Base-by-base conservation (phyloP, 2,113 vertebrate species). In the Spheniscus mendiculus region DNA sequence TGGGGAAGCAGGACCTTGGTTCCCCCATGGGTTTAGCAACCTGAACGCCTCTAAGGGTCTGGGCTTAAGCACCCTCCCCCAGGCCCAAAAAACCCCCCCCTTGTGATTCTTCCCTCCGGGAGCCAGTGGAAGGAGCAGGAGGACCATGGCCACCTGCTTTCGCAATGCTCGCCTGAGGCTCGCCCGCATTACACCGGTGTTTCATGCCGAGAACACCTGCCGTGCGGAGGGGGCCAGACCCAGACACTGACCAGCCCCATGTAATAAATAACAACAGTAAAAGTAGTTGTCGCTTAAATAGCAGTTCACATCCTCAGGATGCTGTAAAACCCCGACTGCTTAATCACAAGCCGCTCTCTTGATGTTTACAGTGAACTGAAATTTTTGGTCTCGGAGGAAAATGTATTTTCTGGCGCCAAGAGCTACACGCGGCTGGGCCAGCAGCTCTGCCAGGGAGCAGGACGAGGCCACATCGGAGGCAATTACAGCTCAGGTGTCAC, bases 321-420 rank as follows among this genome's bases (percentile, higher is more conserved):
- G 78, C 95, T 84, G 72, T 90, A 86, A 95, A 97, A 80, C 84
- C 78, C 92, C 18, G 9, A 15, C 92, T 82, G 90, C 93, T 96
- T 95, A 73, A 97, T 96, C 87, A 78, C 52, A 71, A 94, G 77
- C 87, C 1, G 1, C 38, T 91, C 40, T 83, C 95, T 93, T 69
- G 38, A 72, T 76, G 84, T 81, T 96, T 83, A 69, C 70, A 78
- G 82, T 16, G 38, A 90, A 55, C 76, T 65, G 93, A 63, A 84
- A 92, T 71, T 95, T 96, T 97, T 58, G 38, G 90, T 92, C 79
- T 96, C 11, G 1, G 84, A 96, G 92, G 78, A 93, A 87, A 96
- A 78, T 23, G 63, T 70, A 10, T 92, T 91, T 97, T 87, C 56
- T 85, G 74, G 76, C 92, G 96, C 96, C 96, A 96, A 97, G 77